Evolutionary conservation across 1,140 invertebrate genomes (phyloP).

Genomic region (Atopsyche davidsoni): DNA sequence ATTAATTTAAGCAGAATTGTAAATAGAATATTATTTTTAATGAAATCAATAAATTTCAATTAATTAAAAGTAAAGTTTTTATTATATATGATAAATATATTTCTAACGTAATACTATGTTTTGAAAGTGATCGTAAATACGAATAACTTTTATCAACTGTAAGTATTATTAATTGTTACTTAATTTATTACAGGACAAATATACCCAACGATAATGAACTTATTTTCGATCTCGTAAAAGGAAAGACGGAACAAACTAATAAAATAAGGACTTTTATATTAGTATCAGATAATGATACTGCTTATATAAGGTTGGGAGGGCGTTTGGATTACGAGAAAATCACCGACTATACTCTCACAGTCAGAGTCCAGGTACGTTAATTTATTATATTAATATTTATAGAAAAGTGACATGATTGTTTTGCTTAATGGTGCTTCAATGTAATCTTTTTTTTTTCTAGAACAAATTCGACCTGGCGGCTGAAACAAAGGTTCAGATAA

Average conservation of each 20-base stretch:
- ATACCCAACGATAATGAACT: constrained; percentile 64
- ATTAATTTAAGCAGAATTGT: no score
- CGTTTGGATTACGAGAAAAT: constrained; percentile 78
- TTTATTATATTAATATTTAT: not conserved
- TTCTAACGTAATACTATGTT: no score
- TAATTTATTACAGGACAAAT: constrained; percentile 57
- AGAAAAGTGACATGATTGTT: not conserved
- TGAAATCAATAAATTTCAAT: no score
- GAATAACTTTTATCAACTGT: not conserved
- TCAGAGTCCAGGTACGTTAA: constrained; percentile 60
- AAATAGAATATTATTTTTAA: no score
- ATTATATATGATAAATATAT: no score
- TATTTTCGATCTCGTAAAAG: constrained; percentile 71
- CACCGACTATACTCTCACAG: constrained; percentile 73
- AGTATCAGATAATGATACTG: constrained; percentile 60
- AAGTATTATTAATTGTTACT: constrained; percentile 14
- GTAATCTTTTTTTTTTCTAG: constrained; percentile 33
- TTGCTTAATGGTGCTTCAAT: constrained; percentile 1
- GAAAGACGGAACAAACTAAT: constrained; percentile 78
- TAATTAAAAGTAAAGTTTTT: no score
- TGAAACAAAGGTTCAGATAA: constrained; percentile 69
- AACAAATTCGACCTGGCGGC: constrained; percentile 76
- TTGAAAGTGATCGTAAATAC: no score
- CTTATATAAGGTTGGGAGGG: constrained; percentile 65
- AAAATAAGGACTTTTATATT: constrained; percentile 71